phyloP scores from a whole-genome alignment of 1,140 invertebrate genomes.

The Grapholita molesta region DNA sequence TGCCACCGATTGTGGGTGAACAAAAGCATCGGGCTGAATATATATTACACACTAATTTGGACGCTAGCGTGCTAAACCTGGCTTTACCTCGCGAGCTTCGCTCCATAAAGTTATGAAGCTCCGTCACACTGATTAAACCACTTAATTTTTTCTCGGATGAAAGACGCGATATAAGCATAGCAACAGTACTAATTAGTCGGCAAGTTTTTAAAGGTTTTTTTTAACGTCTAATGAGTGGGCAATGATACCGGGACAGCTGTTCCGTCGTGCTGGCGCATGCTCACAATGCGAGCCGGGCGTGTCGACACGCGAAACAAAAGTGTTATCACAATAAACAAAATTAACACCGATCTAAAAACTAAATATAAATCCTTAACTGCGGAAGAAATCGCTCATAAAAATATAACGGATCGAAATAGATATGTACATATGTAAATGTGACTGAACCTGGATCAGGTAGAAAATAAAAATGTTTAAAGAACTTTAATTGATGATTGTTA shows the following conservation, averaged over 20 bases:
- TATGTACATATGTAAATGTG: no score
- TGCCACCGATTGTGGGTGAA: constrained; percentile 40
- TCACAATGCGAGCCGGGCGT: constrained; percentile 37
- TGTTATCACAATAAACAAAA: constrained; percentile 11
- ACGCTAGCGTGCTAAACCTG: constrained; percentile 28
- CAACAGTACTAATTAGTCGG: constrained; percentile 39
- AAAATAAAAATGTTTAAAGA: no score
- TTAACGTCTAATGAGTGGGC: constrained; percentile 35
- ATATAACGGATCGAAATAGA: no score
- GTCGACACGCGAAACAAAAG: not conserved
- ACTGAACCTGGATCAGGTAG: no score
- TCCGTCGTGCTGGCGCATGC: constrained; percentile 38
- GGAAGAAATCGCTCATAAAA: not conserved
- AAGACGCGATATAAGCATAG: constrained; percentile 34
- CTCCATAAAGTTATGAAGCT: constrained; percentile 46
- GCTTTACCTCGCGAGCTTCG: constrained; percentile 32
- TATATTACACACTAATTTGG: constrained; percentile 55
- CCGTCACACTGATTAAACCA: constrained; percentile 36
- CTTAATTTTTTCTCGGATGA: constrained; percentile 34
- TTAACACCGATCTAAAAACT: constrained; percentile 22
- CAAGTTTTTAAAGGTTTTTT: constrained; percentile 37
- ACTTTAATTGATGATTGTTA: no score
- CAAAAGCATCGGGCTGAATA: constrained; percentile 51
- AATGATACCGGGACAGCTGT: constrained; percentile 42
- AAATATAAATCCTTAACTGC: not conserved